A percentile compares a stretch with the other conserved stretches of the same genome.
Evolutionary conservation across 2,797 vertebrate genomes (phyloP).

Genomic region (Syngnathus rostellatus): DNA sequence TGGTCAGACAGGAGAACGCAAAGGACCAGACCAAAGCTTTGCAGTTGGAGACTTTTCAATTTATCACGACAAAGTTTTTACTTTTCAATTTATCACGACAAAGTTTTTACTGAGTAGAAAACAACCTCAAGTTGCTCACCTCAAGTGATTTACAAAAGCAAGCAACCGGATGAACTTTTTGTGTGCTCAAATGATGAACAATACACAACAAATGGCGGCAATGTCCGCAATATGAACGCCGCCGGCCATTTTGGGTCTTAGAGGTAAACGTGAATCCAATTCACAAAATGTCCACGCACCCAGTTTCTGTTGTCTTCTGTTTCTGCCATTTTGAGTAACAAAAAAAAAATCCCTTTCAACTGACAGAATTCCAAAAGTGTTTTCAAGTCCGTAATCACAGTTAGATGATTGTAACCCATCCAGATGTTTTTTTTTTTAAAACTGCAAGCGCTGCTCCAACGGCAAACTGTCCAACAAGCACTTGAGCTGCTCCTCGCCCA

Average conservation of each 20-base stretch:
- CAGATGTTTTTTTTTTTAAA: background rate
- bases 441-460: conserved; percentile 47
- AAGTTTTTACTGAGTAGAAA: background rate
- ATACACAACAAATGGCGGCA: background rate
- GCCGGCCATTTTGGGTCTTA: background rate
- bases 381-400: background rate
- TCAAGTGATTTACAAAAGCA: background rate
- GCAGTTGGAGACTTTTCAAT: background rate
- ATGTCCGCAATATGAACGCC: background rate
- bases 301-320: background rate
- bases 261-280: background rate
- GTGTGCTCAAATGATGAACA: no score
- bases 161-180: background rate
- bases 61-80: background rate
- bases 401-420: background rate
- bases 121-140: background rate
- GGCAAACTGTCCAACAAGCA: conserved; percentile 85
- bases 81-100: conserved; percentile 1
- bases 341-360: background rate
- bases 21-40: background rate
- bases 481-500: conserved; percentile 90
- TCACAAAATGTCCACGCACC: no score
- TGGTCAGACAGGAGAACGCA: no score
- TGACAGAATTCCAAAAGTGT: background rate
- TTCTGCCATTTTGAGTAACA: background rate